Percentiles rank a stretch among this genome's conserved stretches.
These are phyloP conservation scores for Danaus melanippus DNA, from an alignment of 1,140 invertebrate genomes.

Conservation along the genomic window DNA sequence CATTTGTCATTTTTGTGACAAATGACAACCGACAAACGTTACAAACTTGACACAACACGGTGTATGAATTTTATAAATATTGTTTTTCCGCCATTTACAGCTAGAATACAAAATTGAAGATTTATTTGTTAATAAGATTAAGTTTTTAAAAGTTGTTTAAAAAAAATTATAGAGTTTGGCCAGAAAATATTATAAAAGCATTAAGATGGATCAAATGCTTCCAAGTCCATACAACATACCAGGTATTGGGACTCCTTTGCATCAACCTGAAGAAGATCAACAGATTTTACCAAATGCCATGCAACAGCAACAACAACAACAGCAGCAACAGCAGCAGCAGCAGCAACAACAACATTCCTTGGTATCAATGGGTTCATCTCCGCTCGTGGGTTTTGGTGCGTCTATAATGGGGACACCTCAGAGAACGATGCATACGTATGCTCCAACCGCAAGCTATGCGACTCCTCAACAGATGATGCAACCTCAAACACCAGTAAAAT, in stretches of 20 bases:
- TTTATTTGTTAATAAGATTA: no score
- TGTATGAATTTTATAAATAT: no score
- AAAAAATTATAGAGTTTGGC: no score
- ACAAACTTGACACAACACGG: no score
- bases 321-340: slow-evolving; percentile 74
- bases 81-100: no score
- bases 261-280: slow-evolving; percentile 94
- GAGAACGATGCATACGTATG: slow-evolving; percentile 80
- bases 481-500: slow-evolving; percentile 87
- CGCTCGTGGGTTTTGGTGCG: slow-evolving; percentile 67
- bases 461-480: slow-evolving; percentile 85
- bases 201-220: slow-evolving; percentile 88
- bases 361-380: slow-evolving; percentile 73
- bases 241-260: slow-evolving; percentile 89
- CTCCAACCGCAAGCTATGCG: slow-evolving; percentile 77
- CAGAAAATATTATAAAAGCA: no score
- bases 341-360: slow-evolving; percentile 66
- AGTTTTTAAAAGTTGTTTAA: no score
- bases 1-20: no score
- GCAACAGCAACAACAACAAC: slow-evolving; percentile 81
- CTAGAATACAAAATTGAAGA: no score
- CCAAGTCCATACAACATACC: slow-evolving; percentile 91
- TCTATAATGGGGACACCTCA: slow-evolving; percentile 74
- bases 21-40: no score
- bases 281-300: slow-evolving; percentile 86